Base-by-base conservation (phyloP, 1,140 invertebrate species). In the Panagrolaimus sp. region DNA sequence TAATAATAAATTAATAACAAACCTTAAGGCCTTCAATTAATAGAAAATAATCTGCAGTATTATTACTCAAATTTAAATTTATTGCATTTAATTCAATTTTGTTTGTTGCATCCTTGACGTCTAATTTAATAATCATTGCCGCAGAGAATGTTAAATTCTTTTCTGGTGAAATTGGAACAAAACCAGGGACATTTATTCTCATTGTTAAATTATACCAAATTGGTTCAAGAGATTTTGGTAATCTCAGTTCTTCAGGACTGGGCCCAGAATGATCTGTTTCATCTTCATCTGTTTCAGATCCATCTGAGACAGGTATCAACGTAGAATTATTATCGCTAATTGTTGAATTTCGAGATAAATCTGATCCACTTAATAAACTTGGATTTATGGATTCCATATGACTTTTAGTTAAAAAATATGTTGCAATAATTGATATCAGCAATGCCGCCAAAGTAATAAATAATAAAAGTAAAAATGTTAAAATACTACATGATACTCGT, bases 181-280 rank as follows among this genome's bases (percentile, higher is more conserved):
- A 76, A 10, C 76, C 76, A 1, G 76, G 76, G 15, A 77, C 71
- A 52, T 78, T 79, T 14, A 79, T 65, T 63, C 76, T 78, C 74
- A 77, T 32, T 10, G 64, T 69, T 43, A 77, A 65, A 69, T 77
- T 79, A 38, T 77, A 77, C 70, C 75, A 78, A 21, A 79, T 65
- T 15, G 76, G 76, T 14, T 55, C 43, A 14, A 77, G 64, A 28
- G 76, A 65, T 45, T 64, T 63, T 24, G 77, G 71, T 21, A 77
- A 46, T 24, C 77, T 17, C 32, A 79, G 43, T 52, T 78, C 76
- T 62, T 75, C 71, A 5, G 75, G 71, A 24, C 28, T 71, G 26
- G 74, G 73, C 21, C 45, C 69, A 2, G 52, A 26, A 10, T 21
- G 14, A 28, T 58, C 24, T n/a, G 10, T 26, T 44, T 52, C 24